Evolutionary conservation across 2,113 vertebrate genomes (phyloP), one percentile per base, ranked within the genome.

Genomic region (Probosciger aterrimus): DNA sequence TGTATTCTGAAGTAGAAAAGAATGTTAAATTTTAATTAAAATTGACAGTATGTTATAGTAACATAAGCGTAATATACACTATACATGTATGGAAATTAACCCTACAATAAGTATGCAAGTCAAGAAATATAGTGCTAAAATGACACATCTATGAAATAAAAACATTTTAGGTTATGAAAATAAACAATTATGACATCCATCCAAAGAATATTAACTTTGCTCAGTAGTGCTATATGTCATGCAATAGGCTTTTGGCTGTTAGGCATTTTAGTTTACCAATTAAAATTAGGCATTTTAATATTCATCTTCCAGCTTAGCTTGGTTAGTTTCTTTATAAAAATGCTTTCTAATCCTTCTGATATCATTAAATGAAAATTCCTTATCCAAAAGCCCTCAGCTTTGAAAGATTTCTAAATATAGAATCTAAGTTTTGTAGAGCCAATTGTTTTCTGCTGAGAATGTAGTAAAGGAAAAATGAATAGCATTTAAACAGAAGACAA

Each of bases 401-500:
- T 95, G 79, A 92, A 90, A 88, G 64, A 63, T 77, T 91, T 87
- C 79, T 86, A 78, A 88, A 82, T 70, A 76, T 50, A 91, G 59
- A 80, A 46, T 93, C 37, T 77, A 67, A 80, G 68, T 90, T 80
- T 94, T 11, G 4, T 74, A 44, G 41, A 67, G 35, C 76, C 3
- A 5, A 53, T 74, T 86, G n/a, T 80, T 90, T 95, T 90, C 53
- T 82, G 63, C 59, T 79, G 49, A 77, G 75, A 87, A 69, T 67
- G 24, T 82, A 65, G 57, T 77, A 88, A 74, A 82, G 49, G 24
- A 77, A 31, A 85, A 90, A 82, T 68, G 27, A 92, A 86, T 59
- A 78, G 18, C 53, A 75, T 90, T 94, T 95, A 94, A 91, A 76
- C 7, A 63, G 70, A 84, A 77, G 53, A 90, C 78, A 96, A 89